phyloP scores from a whole-genome alignment of 2,113 vertebrate species.

The Polypterus bichir region DNA sequence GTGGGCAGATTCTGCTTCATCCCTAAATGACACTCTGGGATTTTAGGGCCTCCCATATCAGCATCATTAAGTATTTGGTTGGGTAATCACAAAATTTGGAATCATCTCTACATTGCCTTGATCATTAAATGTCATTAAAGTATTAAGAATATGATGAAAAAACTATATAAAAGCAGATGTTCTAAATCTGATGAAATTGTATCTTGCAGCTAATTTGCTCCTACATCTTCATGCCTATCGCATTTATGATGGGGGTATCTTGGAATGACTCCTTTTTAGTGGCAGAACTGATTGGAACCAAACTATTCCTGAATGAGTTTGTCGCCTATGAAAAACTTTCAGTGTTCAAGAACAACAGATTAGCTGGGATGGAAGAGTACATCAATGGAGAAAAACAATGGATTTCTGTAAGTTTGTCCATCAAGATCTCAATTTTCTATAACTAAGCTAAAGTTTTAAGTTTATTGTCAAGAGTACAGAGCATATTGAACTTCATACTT shows the following conservation, averaged over 20 bases:
- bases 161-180: too few relatives aligned
- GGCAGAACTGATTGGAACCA: constrained; percentile 77
- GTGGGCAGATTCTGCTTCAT: too few relatives aligned
- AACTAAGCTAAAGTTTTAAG: too few relatives aligned
- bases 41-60: too few relatives aligned
- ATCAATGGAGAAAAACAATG: constrained; percentile 42
- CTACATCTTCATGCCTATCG: constrained; percentile 78
- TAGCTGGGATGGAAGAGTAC: constrained; percentile 49
- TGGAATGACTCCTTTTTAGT: constrained; percentile 63
- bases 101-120: too few relatives aligned
- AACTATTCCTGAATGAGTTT: constrained; percentile 90
- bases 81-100: too few relatives aligned
- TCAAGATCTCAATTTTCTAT: background rate
- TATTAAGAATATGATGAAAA: too few relatives aligned
- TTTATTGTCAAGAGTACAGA: background rate
- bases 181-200: too few relatives aligned
- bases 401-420: constrained; percentile 66
- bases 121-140: too few relatives aligned
- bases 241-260: constrained; percentile 80
- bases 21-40: too few relatives aligned
- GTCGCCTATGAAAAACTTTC: constrained; percentile 76
- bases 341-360: constrained; percentile 51
- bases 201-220: constrained; percentile 71
- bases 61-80: too few relatives aligned
- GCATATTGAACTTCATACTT: too few relatives aligned